Percentiles rank a stretch among this genome's conserved stretches.
These are phyloP conservation scores for Cephalopholis sonnerati DNA, from an alignment of 2,113 vertebrate species.

Conservation along the genomic window DNA sequence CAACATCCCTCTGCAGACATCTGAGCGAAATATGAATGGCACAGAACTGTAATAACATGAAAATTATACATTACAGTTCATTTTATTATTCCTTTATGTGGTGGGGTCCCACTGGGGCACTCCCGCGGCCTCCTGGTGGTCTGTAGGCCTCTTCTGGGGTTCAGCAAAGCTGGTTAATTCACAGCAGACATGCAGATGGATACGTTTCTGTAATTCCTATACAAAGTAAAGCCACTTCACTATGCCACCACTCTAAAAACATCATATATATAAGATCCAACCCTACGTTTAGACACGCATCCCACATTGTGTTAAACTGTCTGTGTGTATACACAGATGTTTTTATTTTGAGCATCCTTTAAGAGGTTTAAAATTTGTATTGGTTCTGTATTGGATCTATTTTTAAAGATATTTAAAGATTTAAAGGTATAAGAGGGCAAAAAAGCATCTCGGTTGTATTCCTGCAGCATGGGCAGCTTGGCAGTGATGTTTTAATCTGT, in stretches of 20 bases:
- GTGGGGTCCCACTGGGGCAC: not conserved
- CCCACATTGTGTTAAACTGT: not conserved
- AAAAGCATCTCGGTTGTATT: not conserved
- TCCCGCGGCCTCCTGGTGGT: not conserved
- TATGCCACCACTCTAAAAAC: not conserved
- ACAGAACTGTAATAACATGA: not conserved
- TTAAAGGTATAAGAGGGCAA: not conserved
- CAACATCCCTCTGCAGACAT: not conserved
- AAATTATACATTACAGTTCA: not conserved
- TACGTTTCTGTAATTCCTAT: not conserved
- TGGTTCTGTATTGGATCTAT: not conserved
- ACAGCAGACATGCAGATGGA: conserved; percentile 28
- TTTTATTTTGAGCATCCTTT: not conserved
- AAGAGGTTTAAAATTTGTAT: conserved; percentile 3
- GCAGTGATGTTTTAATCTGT: not conserved
- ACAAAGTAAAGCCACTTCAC: not conserved
- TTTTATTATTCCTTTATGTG: conserved; percentile 6
- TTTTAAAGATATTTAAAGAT: too few species aligned
- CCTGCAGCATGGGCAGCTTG: not conserved
- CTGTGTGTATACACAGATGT: not conserved
- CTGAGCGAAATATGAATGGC: conserved; percentile 3
- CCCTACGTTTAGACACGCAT: not conserved
- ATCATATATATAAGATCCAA: not conserved
- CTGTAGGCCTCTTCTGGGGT: not conserved
- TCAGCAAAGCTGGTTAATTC: not conserved